phyloP scores from a whole-genome alignment of 2,888 invertebrate genomes.

The Drosophila lacicola region DNA sequence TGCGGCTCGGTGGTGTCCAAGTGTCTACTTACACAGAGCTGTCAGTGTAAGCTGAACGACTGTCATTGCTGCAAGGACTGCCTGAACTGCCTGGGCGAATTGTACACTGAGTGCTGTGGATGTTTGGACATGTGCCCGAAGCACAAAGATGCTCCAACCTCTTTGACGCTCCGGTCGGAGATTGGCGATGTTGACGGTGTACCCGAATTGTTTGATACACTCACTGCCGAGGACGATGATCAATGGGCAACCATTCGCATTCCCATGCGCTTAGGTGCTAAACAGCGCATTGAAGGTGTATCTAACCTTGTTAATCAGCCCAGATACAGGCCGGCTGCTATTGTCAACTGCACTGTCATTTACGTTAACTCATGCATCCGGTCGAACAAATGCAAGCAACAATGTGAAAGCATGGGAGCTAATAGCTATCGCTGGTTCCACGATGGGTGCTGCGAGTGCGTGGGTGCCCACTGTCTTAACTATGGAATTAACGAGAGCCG shows the following conservation, averaged over 20 bases:
- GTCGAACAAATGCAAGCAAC: conserved; percentile 78
- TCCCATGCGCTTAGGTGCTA: conserved; percentile 69
- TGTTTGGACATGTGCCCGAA: conserved; percentile 89
- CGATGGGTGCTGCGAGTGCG: conserved; percentile 96
- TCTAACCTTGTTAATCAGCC: background rate
- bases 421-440: conserved; percentile 94
- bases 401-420: conserved; percentile 84
- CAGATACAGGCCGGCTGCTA: conserved; percentile 33
- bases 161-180: conserved; percentile 89
- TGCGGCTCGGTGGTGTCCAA: conserved; percentile 98
- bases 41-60: conserved; percentile 95
- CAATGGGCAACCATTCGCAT: conserved; percentile 81
- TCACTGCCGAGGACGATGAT: conserved; percentile 88
- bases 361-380: conserved; percentile 81
- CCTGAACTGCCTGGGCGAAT: conserved; percentile 93
- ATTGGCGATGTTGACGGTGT: conserved; percentile 93
- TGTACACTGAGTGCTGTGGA: conserved; percentile 92
- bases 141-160: conserved; percentile 86
- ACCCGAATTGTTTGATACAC: conserved; percentile 92
- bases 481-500: conserved; percentile 95
- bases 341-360: conserved; percentile 82
- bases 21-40: conserved; percentile 97
- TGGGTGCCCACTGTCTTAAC: conserved; percentile 93
- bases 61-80: conserved; percentile 97
- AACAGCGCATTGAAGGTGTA: conserved; percentile 49